Evolutionary conservation across 2,797 vertebrate genomes (phyloP), one percentile per base, ranked within the genome.

Genomic region (Acipenser transmontanus): DNA sequence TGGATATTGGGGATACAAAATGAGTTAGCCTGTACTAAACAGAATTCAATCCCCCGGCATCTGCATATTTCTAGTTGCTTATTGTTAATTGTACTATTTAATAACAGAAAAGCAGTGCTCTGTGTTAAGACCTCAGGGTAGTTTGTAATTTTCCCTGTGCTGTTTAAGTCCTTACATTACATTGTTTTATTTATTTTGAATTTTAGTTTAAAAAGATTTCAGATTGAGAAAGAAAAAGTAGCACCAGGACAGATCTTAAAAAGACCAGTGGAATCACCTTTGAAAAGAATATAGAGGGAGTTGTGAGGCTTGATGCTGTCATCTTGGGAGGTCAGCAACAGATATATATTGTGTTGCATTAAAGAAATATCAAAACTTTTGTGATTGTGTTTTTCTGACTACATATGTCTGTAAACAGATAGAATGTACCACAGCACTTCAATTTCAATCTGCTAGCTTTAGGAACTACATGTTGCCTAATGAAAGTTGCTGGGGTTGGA

Each of bases 101-200:
- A 34, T 48, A 50, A 17, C 47, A 61, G 4, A 34, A 14, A 17
- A 56, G 11, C 34, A 59, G 52, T 66, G 64, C 59, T 57, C 48
- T 14, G 54, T 66, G 54, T 66, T 51, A 48, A 47, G 64, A 48
- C 49, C 49, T 66, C 47, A 47, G 51, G 14, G 47, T 49, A 56
- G 64, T 66, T 56, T 56, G n/a, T 56, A 47, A 66, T 66, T 66
- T 51, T 51, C 47, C 47, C 51, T 48, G 52, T 34, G 34, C 34
- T 34, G 34, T 34, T 34, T 34, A 34, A 34, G 2, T 3, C 34
- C 34, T 34, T 34, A 34, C 34, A 34, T 34, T 34, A 34, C 34
- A 34, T 3, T 34, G 4, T 34, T 34, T 34, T 34, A 3, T 34
- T 34, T 34, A 34, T 34, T 34, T 34, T 4, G 34, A 34, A 34